Conservation (phyloP, 2,888 invertebrate genomes). For the Gibbula magus region DNA sequence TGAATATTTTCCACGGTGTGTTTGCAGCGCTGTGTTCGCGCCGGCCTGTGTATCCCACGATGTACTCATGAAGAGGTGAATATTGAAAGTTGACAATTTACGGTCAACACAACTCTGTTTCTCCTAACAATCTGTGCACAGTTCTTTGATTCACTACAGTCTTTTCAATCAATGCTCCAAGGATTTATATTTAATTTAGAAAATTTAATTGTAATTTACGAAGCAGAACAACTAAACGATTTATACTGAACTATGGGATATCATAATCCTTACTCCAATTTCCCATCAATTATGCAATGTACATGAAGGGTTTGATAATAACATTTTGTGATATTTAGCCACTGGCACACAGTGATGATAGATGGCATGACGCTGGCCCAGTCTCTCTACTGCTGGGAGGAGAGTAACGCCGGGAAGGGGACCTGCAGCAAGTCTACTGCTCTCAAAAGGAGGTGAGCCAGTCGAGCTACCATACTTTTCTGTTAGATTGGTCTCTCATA, state of each 20-base stretch:
- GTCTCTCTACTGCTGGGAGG: constrained; percentile 92
- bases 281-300: background rate
- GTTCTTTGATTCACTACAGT: too few species aligned
- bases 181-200: too few species aligned
- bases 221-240: too few species aligned
- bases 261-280: too few species aligned
- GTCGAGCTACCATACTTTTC: too few species aligned
- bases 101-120: too few species aligned
- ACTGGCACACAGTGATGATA: constrained; percentile 90
- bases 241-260: too few species aligned
- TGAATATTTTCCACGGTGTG: background rate
- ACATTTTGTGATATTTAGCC: constrained; percentile 75
- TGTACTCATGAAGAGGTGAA: constrained; percentile 83
- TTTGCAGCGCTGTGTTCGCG: constrained; percentile 86
- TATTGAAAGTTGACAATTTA: background rate
- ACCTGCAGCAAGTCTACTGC: background rate
- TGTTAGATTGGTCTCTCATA: too few species aligned
- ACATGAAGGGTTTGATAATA: background rate
- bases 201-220: too few species aligned
- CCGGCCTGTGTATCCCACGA: constrained; percentile 96
- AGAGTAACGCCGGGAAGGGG: constrained; percentile 49
- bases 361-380: constrained; percentile 89
- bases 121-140: too few species aligned
- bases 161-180: too few species aligned
- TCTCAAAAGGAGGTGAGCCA: constrained; percentile 10